Conservation (phyloP, 2,888 invertebrate species). For the Dolichomitus sp. region DNA sequence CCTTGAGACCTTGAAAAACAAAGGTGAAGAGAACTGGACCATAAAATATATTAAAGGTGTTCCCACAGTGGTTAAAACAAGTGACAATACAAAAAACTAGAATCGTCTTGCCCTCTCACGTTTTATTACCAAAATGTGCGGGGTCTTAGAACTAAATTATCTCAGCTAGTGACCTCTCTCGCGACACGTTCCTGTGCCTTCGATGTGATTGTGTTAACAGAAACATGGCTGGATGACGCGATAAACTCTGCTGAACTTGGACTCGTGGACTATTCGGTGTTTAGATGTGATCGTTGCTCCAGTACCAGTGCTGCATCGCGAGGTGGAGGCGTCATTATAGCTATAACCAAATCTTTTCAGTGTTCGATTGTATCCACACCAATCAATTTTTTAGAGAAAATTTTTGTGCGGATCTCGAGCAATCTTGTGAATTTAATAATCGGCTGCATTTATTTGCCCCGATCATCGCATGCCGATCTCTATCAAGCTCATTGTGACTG, state of each 20-base stretch:
- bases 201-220: background rate
- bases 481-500: background rate
- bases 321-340: background rate
- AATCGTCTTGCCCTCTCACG: background rate
- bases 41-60: background rate
- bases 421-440: background rate
- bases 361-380: background rate
- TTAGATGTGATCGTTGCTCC: background rate
- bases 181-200: background rate
- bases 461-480: background rate
- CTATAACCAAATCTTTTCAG: no score
- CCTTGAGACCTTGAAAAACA: background rate
- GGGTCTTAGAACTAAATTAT: slow-evolving; percentile 4
- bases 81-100: background rate
- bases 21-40: no score
- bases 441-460: background rate
- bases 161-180: background rate
- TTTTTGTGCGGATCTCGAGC: background rate
- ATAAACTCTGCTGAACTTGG: background rate
- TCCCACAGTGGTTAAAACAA: background rate
- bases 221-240: background rate
- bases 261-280: background rate
- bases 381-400: background rate
- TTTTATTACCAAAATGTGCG: slow-evolving; percentile 15
- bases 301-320: background rate